Percentiles rank a stretch among this genome's conserved stretches.
Evolutionary conservation across 2,888 invertebrate species (phyloP).

Genomic region (Ferrisia virgata): DNA sequence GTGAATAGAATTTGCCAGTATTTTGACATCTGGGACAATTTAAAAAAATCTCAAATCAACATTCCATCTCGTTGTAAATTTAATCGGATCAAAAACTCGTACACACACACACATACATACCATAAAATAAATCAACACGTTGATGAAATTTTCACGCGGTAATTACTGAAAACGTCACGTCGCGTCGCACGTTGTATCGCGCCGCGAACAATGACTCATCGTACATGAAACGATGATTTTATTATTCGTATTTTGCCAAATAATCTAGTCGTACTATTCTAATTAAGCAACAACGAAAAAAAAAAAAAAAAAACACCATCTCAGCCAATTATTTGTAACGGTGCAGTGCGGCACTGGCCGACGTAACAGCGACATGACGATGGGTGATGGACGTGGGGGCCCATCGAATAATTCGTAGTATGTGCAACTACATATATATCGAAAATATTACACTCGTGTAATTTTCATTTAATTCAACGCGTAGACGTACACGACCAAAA

Average conservation of each 20-base stretch:
- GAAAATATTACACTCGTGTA: neutral
- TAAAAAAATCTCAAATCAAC: too few relatives aligned
- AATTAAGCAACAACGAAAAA: neutral
- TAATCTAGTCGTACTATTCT: neutral
- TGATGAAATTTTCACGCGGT: too few relatives aligned
- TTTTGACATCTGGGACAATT: too few relatives aligned
- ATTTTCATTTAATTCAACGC: neutral
- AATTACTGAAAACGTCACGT: too few relatives aligned
- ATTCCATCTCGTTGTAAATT: too few relatives aligned
- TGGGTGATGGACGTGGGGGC: too few relatives aligned
- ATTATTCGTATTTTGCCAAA: neutral
- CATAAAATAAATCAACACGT: too few relatives aligned
- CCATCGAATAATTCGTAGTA: neutral
- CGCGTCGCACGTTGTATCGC: neutral
- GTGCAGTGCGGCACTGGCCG: neutral
- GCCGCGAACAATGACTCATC: neutral
- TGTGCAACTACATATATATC: too few relatives aligned
- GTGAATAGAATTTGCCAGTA: too few relatives aligned
- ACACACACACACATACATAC: too few relatives aligned
- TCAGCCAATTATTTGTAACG: neutral
- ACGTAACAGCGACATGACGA: too few relatives aligned
- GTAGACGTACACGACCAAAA: neutral
- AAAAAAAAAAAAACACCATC: neutral
- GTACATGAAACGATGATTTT: neutral
- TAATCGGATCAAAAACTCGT: too few relatives aligned